Evolutionary conservation across 2,888 invertebrate genomes (phyloP).

Genomic region (Sericinus montela): DNA sequence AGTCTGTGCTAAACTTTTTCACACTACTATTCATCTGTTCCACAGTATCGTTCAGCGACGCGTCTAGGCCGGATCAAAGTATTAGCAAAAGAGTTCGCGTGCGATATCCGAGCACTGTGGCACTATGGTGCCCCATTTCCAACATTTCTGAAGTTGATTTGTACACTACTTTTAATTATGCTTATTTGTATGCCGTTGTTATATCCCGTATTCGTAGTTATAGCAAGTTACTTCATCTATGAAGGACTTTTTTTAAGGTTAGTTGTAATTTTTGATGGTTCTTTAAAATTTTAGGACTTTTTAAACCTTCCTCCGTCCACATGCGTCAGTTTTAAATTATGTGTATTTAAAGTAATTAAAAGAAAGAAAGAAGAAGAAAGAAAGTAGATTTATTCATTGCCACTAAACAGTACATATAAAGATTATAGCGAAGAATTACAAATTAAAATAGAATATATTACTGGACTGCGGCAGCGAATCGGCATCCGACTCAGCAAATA

Average conservation of each 20-base stretch:
- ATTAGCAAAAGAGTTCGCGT: constrained; percentile 50
- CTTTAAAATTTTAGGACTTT: no score
- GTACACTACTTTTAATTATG: constrained; percentile 57
- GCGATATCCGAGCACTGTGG: constrained; percentile 62
- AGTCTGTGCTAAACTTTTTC: background rate
- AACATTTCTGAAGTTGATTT: constrained; percentile 68
- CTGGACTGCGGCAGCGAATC: no score
- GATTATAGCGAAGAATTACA: no score
- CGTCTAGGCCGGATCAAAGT: constrained; percentile 50
- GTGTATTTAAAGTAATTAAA: no score
- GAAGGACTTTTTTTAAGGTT: constrained; percentile 65
- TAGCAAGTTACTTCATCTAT: constrained; percentile 55
- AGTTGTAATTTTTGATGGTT: constrained; percentile 6
- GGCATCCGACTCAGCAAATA: no score
- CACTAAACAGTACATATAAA: no score
- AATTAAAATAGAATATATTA: no score
- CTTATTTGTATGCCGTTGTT: constrained; percentile 57
- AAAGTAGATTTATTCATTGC: no score
- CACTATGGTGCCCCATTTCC: constrained; percentile 71
- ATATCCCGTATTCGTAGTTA: constrained; percentile 57
- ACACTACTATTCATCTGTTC: constrained; percentile 13
- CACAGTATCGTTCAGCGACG: constrained; percentile 60
- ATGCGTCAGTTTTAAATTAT: no score
- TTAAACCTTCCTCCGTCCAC: no score
- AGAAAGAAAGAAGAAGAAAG: no score